These are phyloP conservation scores for Machimus rusticus DNA, from an alignment of 2,888 invertebrate genomes.

Conservation along the genomic window DNA sequence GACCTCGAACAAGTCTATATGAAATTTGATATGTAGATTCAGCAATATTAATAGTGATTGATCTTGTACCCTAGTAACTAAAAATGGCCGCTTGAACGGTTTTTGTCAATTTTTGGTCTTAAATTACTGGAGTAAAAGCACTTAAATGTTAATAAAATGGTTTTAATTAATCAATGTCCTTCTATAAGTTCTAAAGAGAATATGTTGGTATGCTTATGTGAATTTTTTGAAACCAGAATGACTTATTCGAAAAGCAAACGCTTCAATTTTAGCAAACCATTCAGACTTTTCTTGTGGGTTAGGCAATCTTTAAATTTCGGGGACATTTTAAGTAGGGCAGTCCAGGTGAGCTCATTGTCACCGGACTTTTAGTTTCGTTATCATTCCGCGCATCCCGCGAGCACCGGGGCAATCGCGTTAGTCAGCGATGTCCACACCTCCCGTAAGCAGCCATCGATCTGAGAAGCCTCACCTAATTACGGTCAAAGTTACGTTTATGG, in stretches of 20 bases:
- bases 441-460: constrained; percentile 1
- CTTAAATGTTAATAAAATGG: no score
- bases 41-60: no score
- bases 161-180: no score
- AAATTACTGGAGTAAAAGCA: no score
- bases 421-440: background rate
- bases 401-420: constrained; percentile 3
- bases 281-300: background rate
- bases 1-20: background rate
- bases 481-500: constrained; percentile 25
- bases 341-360: background rate
- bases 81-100: no score
- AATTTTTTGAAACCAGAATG: no score
- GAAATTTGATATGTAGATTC: background rate
- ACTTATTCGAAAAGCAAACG: background rate
- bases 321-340: background rate
- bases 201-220: no score
- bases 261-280: background rate
- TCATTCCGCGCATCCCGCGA: background rate
- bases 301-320: background rate
- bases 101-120: no score
- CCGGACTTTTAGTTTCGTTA: background rate
- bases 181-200: no score
- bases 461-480: background rate
- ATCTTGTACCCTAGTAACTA: no score